phyloP scores from a whole-genome alignment of 2,888 invertebrate species.

The Catocala nupta region DNA sequence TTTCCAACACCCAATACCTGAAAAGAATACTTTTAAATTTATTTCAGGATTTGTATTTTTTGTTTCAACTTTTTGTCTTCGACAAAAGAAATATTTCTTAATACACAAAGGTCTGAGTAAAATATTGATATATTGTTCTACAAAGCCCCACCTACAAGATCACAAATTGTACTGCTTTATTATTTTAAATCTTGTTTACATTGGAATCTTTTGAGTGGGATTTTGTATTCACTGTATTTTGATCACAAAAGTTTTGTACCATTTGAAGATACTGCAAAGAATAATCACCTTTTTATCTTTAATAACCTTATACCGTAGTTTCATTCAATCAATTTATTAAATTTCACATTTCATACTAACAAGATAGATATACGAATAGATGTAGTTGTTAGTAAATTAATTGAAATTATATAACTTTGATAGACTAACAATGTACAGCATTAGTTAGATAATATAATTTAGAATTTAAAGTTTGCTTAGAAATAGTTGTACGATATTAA shows the following conservation, averaged over 20 bases:
- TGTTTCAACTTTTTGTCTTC: constrained; percentile 23
- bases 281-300: constrained; percentile 39
- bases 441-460: constrained; percentile 43
- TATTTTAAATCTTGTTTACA: constrained; percentile 15
- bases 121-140: constrained; percentile 37
- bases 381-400: constrained; percentile 42
- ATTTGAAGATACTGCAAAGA: constrained; percentile 36
- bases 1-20: constrained; percentile 30
- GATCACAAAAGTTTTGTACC: constrained; percentile 38
- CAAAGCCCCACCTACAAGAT: constrained; percentile 38
- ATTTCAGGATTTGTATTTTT: constrained; percentile 42
- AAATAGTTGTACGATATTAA: constrained; percentile 37
- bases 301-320: constrained; percentile 39
- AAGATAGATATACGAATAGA: constrained; percentile 42
- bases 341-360: constrained; percentile 35
- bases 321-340: constrained; percentile 33
- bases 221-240: constrained; percentile 41
- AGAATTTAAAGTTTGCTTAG: constrained; percentile 44
- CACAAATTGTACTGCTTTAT: constrained; percentile 12
- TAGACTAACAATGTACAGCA: constrained; percentile 47
- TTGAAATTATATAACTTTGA: constrained; percentile 43
- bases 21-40: constrained; percentile 32
- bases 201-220: constrained; percentile 34
- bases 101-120: constrained; percentile 27
- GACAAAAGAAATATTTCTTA: constrained; percentile 24